phyloP scores from a whole-genome alignment of 2,797 vertebrate species.

The Sebastes minor region DNA sequence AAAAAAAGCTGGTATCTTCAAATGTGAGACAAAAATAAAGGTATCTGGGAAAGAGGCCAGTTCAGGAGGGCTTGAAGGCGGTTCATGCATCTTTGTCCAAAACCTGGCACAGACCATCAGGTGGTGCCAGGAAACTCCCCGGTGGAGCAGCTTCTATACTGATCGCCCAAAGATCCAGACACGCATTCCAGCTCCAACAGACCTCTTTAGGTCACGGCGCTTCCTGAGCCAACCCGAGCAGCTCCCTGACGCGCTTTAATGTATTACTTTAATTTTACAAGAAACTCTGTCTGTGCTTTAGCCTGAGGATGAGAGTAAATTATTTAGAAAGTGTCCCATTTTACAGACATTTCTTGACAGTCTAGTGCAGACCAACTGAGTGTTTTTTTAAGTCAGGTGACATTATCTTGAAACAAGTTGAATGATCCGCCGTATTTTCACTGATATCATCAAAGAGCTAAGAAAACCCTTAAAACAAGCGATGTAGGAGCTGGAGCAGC shows the following conservation, averaged over 20 bases:
- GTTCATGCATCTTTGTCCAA: slow-evolving; percentile 33
- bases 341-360: slow-evolving; percentile 17
- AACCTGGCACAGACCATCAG: slow-evolving; percentile 20
- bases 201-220: not conserved
- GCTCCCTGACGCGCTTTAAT: slow-evolving; percentile 17
- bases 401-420: slow-evolving; percentile 7
- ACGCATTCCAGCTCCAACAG: not conserved
- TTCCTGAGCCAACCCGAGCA: not conserved
- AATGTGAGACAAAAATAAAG: slow-evolving; percentile 17
- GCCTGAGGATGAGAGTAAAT: slow-evolving; percentile 16
- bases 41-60: slow-evolving; percentile 41
- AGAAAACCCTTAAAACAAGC: slow-evolving; percentile 1
- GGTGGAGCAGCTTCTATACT: slow-evolving; percentile 8
- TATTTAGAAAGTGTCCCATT: slow-evolving; percentile 30
- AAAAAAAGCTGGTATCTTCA: not conserved
- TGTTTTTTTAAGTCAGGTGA: slow-evolving; percentile 6
- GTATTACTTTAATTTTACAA: slow-evolving; percentile 23
- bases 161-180: slow-evolving; percentile 19
- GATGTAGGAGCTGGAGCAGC: not conserved
- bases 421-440: slow-evolving; percentile 14
- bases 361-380: not conserved
- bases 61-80: slow-evolving; percentile 23
- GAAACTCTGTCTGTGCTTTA: not conserved
- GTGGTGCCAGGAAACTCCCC: slow-evolving; percentile 30
- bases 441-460: slow-evolving; percentile 17